phyloP scores from a whole-genome alignment of 2,797 vertebrate genomes.

The Melanotaenia boesemani region DNA sequence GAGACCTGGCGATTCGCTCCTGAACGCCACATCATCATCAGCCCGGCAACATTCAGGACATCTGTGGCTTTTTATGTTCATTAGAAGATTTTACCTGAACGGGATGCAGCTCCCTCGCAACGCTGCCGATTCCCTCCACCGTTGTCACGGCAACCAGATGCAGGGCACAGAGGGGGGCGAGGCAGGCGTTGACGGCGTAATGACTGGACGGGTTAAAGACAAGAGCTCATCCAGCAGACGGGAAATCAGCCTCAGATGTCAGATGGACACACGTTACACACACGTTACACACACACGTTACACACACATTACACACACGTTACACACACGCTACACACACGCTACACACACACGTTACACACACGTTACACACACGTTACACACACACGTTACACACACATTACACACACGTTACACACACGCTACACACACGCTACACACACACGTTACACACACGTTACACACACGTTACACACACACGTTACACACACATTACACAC shows the following conservation, averaged over 20 bases:
- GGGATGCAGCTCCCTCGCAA: slow-evolving; percentile 77
- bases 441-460: no score
- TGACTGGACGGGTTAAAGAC: slow-evolving; percentile 78
- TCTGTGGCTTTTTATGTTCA: no score
- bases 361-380: no score
- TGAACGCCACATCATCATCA: slow-evolving; percentile 51
- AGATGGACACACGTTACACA: slow-evolving; percentile 36
- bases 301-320: no score
- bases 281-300: not conserved
- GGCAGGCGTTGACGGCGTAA: slow-evolving; percentile 89
- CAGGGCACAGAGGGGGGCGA: slow-evolving; percentile 91
- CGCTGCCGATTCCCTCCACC: slow-evolving; percentile 78
- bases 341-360: no score
- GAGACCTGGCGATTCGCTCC: slow-evolving; percentile 92
- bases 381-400: no score
- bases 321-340: no score
- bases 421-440: no score
- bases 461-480: no score
- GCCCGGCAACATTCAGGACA: not conserved
- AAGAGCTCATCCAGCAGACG: not conserved
- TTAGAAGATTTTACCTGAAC: slow-evolving; percentile 65
- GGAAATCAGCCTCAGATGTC: slow-evolving; percentile 14
- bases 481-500: no score
- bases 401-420: no score
- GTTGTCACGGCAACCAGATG: slow-evolving; percentile 88